A percentile compares a stretch with the other conserved stretches of the same genome.
Evolutionary conservation across 2,113 vertebrate species (phyloP).

Genomic region (Elanoides forficatus): DNA sequence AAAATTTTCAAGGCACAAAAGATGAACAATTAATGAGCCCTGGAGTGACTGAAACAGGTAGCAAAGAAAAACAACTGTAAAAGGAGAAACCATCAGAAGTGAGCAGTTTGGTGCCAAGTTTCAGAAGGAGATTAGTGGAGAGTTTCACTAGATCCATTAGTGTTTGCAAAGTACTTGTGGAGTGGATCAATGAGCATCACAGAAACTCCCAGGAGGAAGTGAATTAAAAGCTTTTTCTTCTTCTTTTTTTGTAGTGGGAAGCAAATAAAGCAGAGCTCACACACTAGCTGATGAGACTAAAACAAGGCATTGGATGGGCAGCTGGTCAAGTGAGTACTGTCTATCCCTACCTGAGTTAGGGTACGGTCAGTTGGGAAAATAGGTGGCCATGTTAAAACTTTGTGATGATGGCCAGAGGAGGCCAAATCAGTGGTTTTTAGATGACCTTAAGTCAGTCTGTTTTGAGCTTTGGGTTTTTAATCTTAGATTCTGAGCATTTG

Average conservation of each 20-base stretch:
- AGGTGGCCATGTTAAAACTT: neutral
- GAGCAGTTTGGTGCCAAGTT: conserved; percentile 47
- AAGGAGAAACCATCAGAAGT: conserved; percentile 7
- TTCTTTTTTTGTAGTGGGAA: neutral
- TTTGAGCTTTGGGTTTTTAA: neutral
- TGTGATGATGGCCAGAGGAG: neutral
- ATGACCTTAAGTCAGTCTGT: neutral
- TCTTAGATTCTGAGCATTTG: neutral
- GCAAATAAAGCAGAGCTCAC: conserved; percentile 18
- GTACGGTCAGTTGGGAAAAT: neutral
- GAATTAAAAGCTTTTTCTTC: conserved; percentile 40
- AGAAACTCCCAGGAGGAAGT: conserved; percentile 33
- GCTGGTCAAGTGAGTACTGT: neutral
- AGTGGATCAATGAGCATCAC: conserved; percentile 56
- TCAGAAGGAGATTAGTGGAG: conserved; percentile 47
- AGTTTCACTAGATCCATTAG: conserved; percentile 55
- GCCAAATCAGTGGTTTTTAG: neutral
- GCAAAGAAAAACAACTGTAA: conserved; percentile 49
- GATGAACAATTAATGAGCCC: conserved; percentile 53
- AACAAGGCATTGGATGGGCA: neutral
- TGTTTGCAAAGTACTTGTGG: conserved; percentile 31
- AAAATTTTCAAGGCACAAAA: conserved; percentile 35
- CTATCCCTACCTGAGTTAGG: neutral
- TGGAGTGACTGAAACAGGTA: conserved; percentile 46
- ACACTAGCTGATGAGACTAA: neutral